Conservation (phyloP, 2,888 invertebrate genomes). For the Listrodromus nycthemerus region DNA sequence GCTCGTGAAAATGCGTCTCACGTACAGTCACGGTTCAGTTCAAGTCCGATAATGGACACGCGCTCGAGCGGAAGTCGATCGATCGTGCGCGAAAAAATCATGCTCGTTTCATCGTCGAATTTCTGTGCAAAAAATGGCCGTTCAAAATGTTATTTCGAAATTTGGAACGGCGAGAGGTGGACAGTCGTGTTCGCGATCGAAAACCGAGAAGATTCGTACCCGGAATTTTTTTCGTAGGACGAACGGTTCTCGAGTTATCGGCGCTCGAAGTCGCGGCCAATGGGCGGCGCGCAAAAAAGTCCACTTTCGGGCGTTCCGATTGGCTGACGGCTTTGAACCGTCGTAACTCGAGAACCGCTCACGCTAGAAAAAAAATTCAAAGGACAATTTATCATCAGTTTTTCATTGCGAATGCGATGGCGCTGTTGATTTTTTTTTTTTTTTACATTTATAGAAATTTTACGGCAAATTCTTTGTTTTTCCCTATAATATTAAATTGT, state of each 20-base stretch:
- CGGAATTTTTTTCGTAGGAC: not conserved
- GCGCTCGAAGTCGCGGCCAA: not conserved
- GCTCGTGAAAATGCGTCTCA: slow-evolving; percentile 2
- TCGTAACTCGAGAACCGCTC: not conserved
- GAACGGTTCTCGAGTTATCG: not conserved
- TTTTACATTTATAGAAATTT: not conserved
- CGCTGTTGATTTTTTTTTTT: not conserved
- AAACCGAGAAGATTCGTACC: not conserved
- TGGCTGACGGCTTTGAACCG: not conserved
- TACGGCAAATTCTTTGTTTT: not conserved
- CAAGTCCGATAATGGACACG: slow-evolving; percentile 53
- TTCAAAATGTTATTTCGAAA: not conserved
- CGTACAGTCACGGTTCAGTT: slow-evolving; percentile 25
- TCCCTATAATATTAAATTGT: not conserved
- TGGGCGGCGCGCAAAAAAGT: not conserved
- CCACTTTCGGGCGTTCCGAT: not conserved
- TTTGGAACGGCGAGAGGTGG: not conserved
- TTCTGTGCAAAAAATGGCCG: not conserved
- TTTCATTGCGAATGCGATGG: not conserved
- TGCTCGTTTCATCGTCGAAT: not conserved
- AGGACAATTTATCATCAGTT: not conserved
- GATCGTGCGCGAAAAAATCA: not conserved
- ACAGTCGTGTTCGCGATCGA: not conserved
- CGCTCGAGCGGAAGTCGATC: slow-evolving; percentile 53
- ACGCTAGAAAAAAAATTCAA: not conserved